These are phyloP conservation scores for Origma solitaria DNA, from an alignment of 2,113 vertebrate genomes.

Conservation along the genomic window DNA sequence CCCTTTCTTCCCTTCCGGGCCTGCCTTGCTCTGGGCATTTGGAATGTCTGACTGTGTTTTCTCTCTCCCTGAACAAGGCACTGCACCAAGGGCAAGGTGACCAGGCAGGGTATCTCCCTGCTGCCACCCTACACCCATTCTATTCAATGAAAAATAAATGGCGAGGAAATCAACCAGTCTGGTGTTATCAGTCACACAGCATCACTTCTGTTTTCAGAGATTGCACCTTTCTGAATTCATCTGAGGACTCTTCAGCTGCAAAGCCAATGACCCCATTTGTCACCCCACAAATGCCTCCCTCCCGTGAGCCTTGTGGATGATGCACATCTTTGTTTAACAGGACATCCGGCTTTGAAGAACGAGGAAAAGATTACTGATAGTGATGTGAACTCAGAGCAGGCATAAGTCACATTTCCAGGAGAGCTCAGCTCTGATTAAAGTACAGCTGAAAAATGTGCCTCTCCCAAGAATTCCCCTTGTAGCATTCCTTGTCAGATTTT, in stretches of 20 bases:
- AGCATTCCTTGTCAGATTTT: neutral
- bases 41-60: neutral
- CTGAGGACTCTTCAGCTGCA: neutral
- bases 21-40: neutral
- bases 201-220: neutral
- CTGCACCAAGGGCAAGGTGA: neutral
- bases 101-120: neutral
- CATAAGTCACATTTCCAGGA: constrained; percentile 24
- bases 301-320: neutral
- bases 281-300: neutral
- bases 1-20: neutral
- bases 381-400: constrained; percentile 1
- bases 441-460: neutral
- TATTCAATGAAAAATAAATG: neutral
- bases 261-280: constrained; percentile 25
- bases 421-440: constrained; percentile 21
- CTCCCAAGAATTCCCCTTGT: neutral
- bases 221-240: neutral
- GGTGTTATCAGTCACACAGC: neutral
- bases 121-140: neutral
- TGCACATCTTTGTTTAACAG: constrained; percentile 19
- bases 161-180: neutral
- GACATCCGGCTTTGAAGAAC: constrained; percentile 3
- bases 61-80: neutral
- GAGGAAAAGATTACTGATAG: neutral